Evolutionary conservation across 2,113 vertebrate genomes (phyloP).

Genomic region (Macrotis lagotis): DNA sequence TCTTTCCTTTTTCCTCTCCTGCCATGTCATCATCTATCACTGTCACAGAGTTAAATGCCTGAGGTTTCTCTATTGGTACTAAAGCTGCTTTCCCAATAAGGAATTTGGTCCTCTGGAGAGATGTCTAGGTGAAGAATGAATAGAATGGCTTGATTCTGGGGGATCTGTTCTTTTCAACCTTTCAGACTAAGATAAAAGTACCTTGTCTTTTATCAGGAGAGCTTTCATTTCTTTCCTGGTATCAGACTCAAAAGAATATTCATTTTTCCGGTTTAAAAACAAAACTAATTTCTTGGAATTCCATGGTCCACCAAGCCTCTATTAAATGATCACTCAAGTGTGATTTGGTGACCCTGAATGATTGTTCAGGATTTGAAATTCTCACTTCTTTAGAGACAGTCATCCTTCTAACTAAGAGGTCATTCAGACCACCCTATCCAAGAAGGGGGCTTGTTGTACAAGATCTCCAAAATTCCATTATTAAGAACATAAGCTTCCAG

Average conservation of each 20-base stretch:
- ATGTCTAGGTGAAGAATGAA: slow-evolving; percentile 29
- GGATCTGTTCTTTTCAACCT: slow-evolving; percentile 51
- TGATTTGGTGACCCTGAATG: background rate
- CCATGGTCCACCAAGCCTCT: background rate
- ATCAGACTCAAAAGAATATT: slow-evolving; percentile 47
- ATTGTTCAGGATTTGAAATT: slow-evolving; percentile 15
- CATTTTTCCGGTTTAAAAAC: slow-evolving; percentile 2
- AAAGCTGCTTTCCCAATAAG: background rate
- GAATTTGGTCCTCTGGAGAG: slow-evolving; percentile 20
- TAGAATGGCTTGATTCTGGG: background rate
- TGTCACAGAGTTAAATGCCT: slow-evolving; percentile 20
- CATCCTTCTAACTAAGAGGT: background rate
- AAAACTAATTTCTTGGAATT: slow-evolving; percentile 19
- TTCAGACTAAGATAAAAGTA: slow-evolving; percentile 57
- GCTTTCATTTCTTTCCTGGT: slow-evolving; percentile 33
- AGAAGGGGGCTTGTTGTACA: background rate
- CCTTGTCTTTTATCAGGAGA: slow-evolving; percentile 36
- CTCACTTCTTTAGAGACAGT: background rate
- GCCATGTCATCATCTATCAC: background rate
- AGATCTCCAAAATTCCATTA: background rate
- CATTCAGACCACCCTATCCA: background rate
- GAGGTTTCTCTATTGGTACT: slow-evolving; percentile 2
- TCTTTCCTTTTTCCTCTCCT: background rate
- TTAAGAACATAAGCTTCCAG: background rate
- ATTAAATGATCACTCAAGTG: background rate